Percentiles rank a stretch among this genome's conserved stretches.
Conservation (phyloP, 2,888 invertebrate genomes). For the Tholera decimalis region DNA sequence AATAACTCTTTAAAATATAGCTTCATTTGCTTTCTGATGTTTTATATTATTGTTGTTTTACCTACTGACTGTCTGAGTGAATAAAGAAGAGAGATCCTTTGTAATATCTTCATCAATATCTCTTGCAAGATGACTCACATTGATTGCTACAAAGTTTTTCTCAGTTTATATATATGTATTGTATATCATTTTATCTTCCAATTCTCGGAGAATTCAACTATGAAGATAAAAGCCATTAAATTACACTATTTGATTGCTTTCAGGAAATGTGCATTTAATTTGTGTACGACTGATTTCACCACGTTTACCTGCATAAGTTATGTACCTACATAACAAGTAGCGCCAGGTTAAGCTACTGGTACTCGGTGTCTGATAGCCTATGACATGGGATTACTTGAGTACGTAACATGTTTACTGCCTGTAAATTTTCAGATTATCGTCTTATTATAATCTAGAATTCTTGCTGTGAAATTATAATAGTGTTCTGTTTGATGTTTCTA, state of each 20-base stretch:
- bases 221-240: conserved; percentile 11
- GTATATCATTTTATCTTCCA: neutral
- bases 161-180: neutral
- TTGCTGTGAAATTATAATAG: conserved; percentile 25
- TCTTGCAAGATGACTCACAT: neutral
- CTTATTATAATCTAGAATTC: conserved; percentile 32
- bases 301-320: conserved; percentile 27
- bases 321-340: conserved; percentile 23
- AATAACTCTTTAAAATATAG: conserved; percentile 6
- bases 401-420: conserved; percentile 38
- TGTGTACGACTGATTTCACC: conserved; percentile 9
- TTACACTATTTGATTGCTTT: conserved; percentile 25
- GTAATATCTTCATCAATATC: neutral
- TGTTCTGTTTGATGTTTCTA: neutral
- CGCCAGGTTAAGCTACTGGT: conserved; percentile 34
- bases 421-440: conserved; percentile 52
- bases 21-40: conserved; percentile 9
- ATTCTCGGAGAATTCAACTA: no score
- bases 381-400: conserved; percentile 44
- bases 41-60: neutral
- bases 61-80: neutral
- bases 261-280: conserved; percentile 4
- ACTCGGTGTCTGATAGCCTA: conserved; percentile 43
- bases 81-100: neutral
- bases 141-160: neutral